Percentiles rank a stretch among this genome's conserved stretches.
Conservation (phyloP, 2,888 invertebrate genomes). For the Drosophila mulleri region DNA sequence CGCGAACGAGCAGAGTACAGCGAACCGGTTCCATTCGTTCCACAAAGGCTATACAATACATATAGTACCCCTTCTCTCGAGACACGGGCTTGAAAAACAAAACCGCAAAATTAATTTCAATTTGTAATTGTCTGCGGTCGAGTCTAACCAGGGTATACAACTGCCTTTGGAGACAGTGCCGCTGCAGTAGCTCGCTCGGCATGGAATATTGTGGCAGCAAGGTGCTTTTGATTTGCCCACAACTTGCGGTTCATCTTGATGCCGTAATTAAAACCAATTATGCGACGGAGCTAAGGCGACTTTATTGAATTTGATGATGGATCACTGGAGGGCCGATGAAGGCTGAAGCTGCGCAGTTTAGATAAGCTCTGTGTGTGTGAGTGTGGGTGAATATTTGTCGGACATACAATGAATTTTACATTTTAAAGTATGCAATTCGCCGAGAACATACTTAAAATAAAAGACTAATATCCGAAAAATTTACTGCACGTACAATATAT, state of each 20-base stretch:
- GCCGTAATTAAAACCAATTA: conserved; percentile 45
- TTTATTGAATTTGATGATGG: conserved; percentile 20
- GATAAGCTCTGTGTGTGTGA: not conserved
- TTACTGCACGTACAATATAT: not conserved
- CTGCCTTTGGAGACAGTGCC: conserved; percentile 7
- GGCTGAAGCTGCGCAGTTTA: not conserved
- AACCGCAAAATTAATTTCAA: conserved; percentile 59
- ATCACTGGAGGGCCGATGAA: conserved; percentile 1
- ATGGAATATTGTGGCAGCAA: conserved; percentile 9
- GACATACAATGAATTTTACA: conserved; percentile 13
- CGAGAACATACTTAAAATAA: conserved; percentile 25
- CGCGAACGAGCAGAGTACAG: not conserved
- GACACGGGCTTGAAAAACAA: not conserved
- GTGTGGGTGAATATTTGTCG: conserved; percentile 6
- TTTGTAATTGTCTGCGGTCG: conserved; percentile 51
- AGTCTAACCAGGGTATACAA: conserved; percentile 5
- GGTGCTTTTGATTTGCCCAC: conserved; percentile 26
- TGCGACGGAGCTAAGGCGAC: not conserved
- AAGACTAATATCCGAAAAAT: not conserved
- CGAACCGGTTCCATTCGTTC: not conserved
- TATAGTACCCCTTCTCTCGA: not conserved
- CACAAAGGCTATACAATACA: not conserved
- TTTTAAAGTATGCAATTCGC: not conserved
- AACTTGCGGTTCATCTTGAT: conserved; percentile 33
- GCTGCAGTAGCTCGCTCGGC: not conserved